A percentile compares a stretch with the other conserved stretches of the same genome.
Conservation (phyloP, 2,888 invertebrate genomes). For the Anarsia innoxiella region DNA sequence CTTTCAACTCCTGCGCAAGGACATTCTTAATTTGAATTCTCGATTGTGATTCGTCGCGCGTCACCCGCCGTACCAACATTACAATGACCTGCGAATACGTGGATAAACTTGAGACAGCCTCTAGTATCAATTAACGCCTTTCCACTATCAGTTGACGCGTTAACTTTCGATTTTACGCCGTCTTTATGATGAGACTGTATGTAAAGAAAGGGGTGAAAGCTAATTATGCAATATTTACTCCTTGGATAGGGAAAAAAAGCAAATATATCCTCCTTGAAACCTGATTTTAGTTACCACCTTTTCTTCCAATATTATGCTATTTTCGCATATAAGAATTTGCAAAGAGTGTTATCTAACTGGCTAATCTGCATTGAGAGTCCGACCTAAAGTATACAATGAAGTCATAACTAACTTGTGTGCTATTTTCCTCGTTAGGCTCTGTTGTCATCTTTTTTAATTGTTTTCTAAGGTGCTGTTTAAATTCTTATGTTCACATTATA, state of each 20-base stretch:
- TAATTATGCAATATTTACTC: slow-evolving; percentile 35
- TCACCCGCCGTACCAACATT: slow-evolving; percentile 18
- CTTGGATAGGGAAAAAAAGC: too few relatives aligned
- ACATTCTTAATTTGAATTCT: slow-evolving; percentile 38
- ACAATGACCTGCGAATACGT: background rate
- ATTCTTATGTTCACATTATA: too few relatives aligned
- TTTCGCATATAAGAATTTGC: too few relatives aligned
- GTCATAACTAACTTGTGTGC: too few relatives aligned
- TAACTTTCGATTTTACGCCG: slow-evolving; percentile 38
- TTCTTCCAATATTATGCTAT: too few relatives aligned
- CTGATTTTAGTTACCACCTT: slow-evolving; percentile 10
- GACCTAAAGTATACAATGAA: slow-evolving; percentile 40
- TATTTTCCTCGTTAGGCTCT: too few relatives aligned
- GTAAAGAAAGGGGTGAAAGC: slow-evolving; percentile 39
- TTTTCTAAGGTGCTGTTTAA: too few relatives aligned
- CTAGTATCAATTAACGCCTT: slow-evolving; percentile 48
- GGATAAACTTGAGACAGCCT: too few relatives aligned
- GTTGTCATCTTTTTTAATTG: too few relatives aligned
- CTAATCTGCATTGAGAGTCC: slow-evolving; percentile 22
- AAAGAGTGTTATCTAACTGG: too few relatives aligned
- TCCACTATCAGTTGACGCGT: slow-evolving; percentile 30
- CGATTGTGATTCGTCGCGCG: slow-evolving; percentile 36
- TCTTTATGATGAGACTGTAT: slow-evolving; percentile 31
- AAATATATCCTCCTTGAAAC: slow-evolving; percentile 29
- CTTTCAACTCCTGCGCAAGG: slow-evolving; percentile 53